These are phyloP conservation scores for Pygoscelis antarcticus DNA, from an alignment of 2,113 vertebrate species.

Conservation along the genomic window DNA sequence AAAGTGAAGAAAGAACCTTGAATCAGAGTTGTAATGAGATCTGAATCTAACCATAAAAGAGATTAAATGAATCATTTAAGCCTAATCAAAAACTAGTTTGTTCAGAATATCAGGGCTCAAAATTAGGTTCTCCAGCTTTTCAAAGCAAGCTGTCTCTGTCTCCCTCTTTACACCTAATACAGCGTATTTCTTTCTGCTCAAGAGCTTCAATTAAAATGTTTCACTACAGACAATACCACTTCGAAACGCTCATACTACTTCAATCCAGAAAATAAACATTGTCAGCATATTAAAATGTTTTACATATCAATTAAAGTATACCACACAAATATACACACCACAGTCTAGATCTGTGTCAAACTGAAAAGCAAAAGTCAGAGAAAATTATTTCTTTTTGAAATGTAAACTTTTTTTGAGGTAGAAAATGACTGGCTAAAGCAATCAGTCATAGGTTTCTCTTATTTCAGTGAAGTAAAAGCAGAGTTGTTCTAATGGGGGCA, in stretches of 20 bases:
- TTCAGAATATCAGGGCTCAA: background rate
- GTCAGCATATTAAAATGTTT: background rate
- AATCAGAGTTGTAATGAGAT: background rate
- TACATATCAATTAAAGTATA: background rate
- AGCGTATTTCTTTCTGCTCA: background rate
- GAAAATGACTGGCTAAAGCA: background rate
- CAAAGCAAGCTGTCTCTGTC: background rate
- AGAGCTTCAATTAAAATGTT: background rate
- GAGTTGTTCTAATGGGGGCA: background rate
- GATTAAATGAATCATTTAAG: background rate
- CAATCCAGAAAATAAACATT: background rate
- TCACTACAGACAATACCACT: background rate
- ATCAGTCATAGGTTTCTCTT: background rate
- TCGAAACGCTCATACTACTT: background rate
- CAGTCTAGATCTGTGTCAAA: background rate
- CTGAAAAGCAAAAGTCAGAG: background rate
- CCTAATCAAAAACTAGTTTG: background rate
- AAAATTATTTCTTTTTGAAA: background rate
- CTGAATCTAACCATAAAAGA: background rate
- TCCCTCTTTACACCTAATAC: background rate
- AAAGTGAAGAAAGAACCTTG: background rate
- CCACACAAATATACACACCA: rapidly evolving
- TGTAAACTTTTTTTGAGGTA: background rate
- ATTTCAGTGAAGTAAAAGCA: background rate
- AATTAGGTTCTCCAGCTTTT: background rate